Conservation (phyloP, 2,797 vertebrate species). For the Rhynchonycteris naso region DNA sequence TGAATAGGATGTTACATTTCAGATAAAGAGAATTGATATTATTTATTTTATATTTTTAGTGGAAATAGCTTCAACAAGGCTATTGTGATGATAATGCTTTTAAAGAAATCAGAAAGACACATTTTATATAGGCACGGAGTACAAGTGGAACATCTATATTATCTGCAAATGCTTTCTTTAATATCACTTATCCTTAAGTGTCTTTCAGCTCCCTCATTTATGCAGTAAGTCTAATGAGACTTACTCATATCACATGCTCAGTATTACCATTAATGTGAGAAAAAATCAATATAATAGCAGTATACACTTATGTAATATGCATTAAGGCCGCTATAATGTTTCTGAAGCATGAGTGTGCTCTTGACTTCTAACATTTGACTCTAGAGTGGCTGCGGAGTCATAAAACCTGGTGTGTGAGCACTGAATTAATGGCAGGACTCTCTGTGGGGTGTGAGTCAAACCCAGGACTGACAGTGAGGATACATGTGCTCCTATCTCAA, state of each 20-base stretch:
- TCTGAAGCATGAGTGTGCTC: background rate
- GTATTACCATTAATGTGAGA: conserved; percentile 51
- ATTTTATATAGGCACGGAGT: background rate
- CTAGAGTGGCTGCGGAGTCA: background rate
- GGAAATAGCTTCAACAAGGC: background rate
- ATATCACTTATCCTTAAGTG: conserved; percentile 36
- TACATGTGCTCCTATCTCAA: background rate
- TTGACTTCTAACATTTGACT: background rate
- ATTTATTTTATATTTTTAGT: conserved; percentile 11
- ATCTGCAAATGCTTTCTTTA: conserved; percentile 58
- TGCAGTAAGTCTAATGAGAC: conserved; percentile 49
- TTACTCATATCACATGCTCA: conserved; percentile 38
- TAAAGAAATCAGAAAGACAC: conserved; percentile 49
- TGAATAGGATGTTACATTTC: background rate
- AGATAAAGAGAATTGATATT: conserved; percentile 8
- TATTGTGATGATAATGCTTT: background rate
- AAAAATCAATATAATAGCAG: conserved; percentile 48
- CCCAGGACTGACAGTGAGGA: background rate
- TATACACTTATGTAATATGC: conserved; percentile 2
- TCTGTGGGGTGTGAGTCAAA: background rate
- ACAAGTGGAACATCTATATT: conserved; percentile 22
- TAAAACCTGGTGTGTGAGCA: background rate
- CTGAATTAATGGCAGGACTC: background rate
- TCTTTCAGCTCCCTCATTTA: conserved; percentile 60
- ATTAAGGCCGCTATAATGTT: conserved; percentile 3